Base-by-base conservation (phyloP, 2,113 vertebrate genomes). In the Gymnarchus niloticus region DNA sequence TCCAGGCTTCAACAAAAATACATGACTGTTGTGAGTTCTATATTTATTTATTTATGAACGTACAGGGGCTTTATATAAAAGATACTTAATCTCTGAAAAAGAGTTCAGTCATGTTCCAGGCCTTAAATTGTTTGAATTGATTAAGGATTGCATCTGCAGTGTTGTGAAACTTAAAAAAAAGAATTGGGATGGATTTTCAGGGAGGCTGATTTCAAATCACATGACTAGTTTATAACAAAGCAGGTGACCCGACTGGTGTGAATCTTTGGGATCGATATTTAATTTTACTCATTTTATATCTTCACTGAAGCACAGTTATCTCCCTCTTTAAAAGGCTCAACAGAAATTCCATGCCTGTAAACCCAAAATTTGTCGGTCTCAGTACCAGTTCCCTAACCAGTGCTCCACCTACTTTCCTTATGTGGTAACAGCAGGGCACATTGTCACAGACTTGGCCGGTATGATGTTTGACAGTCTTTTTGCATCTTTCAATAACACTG, bases 1-100 rank as follows among this genome's bases (percentile, higher is more conserved):
- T 91, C 61, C n/a, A 59, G 23, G 56, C 48, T 88, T 89, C 90
- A 84, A 87, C 88, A 25, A 78, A 89, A 89, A 73, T 65, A 44
- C 51, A 84, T 69, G 59, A 21, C 21, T 56, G 12, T 49, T 54
- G 4, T 33, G 21, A 49, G 52, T 78, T 57, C n/a, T 41, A 9
- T 28, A 2, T 69, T 81, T 23, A 33, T 44, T 19, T 84, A 52
- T 52, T 49, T 21, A 83, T 6, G 6, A 61, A 41, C 12, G 17
- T 41, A 44, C 23, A 1, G 21, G 41, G 28, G 1, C n/a, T 83
- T 44, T 41, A 21, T 44, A 6, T 57, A 44, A 28, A 44, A 44
- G 2, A 83, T 21, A 57, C 57, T n/a, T 44, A 37, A 0, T 21
- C 14, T 44, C 17, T 9, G 37, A 44, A 65, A 69, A 37, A 69